Base-by-base conservation (phyloP, 1,140 invertebrate genomes). In the Marisa cornuarietis region DNA sequence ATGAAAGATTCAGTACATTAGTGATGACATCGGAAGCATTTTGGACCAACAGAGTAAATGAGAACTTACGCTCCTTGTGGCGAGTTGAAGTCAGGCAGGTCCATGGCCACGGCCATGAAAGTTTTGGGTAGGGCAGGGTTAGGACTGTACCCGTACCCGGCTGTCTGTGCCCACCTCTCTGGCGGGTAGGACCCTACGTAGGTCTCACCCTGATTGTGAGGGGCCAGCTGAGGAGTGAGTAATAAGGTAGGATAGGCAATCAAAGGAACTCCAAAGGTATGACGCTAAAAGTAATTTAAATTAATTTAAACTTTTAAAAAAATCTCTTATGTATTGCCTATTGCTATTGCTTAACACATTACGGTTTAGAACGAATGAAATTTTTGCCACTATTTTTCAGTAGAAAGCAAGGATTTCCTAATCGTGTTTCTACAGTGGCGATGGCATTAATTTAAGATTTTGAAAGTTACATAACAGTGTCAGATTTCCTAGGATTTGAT, bases 31-130 rank as follows among this genome's bases (percentile, higher is more conserved):
- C 63, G 24, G 81, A 61, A 20, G 76, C 83, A 8, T 73, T 78
- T 42, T 81, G 79, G 8, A 74, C 72, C 42, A 87, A 75, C 51
- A 85, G 76, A 49, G 76, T 52, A 31, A 6, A 66, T 26, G 42
- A 52, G 18, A 62, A 58, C 78, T 78, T 71, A 85, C 85, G 80
- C 71, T 71, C 82, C 82, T 72, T 72, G 83, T 16, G 86, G 86
- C 10, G 84, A 87, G 24, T 76, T 52, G 63, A 81, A 85, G 69
- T 88, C 88, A 22, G 87, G 85, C 54, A 88, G 79, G 77, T 89
- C 88, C 71, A 89, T 81, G 24, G 87, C 85, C n/a, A 88, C 85
- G 18, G 87, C 81, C 88, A 89, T 89, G 76, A 88, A 88, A 11
- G 85, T 80, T 49, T 83, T 83, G 76, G 81, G 76, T 80, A 89